phyloP scores from a whole-genome alignment of 2,113 vertebrate genomes.

The Brevimyrus niger region DNA sequence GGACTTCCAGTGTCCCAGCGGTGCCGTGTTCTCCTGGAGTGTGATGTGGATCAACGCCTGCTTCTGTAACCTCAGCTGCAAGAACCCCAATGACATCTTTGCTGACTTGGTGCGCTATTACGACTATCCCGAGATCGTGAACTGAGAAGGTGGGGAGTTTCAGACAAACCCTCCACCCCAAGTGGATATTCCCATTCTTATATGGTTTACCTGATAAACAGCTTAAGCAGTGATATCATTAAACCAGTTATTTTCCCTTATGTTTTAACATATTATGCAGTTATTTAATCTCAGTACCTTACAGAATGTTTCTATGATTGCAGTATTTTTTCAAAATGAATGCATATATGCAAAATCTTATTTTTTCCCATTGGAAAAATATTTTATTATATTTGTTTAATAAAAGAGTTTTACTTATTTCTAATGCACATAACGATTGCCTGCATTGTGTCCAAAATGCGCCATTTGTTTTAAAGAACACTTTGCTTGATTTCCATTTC shows the following conservation, averaged over 20 bases:
- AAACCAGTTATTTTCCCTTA: background rate
- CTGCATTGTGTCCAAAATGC: background rate
- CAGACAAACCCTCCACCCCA: background rate
- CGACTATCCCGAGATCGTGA: slow-evolving; percentile 66
- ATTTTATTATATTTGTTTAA: slow-evolving; percentile 4
- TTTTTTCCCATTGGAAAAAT: slow-evolving; percentile 22
- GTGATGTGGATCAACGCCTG: slow-evolving; percentile 92
- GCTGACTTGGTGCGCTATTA: slow-evolving; percentile 69
- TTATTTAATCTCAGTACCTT: background rate
- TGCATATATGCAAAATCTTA: slow-evolving; percentile 1
- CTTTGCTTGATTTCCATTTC: background rate
- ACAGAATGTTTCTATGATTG: background rate
- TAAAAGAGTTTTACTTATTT: background rate
- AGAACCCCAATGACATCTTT: slow-evolving; percentile 87
- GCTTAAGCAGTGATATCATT: background rate
- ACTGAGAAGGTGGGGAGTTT: slow-evolving; percentile 45
- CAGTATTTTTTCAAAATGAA: background rate
- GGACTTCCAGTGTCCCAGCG: slow-evolving; percentile 76
- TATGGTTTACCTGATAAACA: background rate
- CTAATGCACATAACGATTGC: background rate
- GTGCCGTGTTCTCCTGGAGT: slow-evolving; percentile 72
- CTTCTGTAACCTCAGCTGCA: slow-evolving; percentile 93
- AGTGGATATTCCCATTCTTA: background rate
- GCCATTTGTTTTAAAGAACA: background rate
- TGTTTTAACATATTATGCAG: background rate